Base-by-base conservation (phyloP, 2,797 vertebrate genomes). In the Antennarius maculatus region DNA sequence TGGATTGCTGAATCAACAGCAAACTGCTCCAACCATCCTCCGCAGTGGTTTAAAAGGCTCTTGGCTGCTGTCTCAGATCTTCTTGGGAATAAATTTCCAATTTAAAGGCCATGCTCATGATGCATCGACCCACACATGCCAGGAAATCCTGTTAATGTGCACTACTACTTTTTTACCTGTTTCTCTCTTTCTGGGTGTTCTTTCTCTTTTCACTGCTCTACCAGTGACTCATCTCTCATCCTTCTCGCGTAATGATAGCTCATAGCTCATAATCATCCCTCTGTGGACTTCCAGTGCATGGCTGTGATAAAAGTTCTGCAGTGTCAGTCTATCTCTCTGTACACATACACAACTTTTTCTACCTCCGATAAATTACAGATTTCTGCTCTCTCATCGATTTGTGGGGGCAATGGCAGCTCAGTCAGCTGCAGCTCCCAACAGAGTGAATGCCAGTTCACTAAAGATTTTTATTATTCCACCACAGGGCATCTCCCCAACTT, bases 1-100 rank as follows among this genome's bases (percentile, higher is more conserved):
- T 16, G 71, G 43, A 66, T 59, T 89, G 91, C 92, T 93, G 92
- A 94, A 80, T 93, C 88, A 81, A 84, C 90, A 86, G 68, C 74
- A 85, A 65, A 62, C 48, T 37, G 54, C 68, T 83, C 81, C 76
- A 85, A 70, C 18, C 77, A 51, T 15, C 61, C 53, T 68, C 64
- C 52, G 53, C 69, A 15, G 65, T 45, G 74, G 65, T 62, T 69
- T 54, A 69, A 77, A 77, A 65, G 45, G 49, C 66, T 77, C 53
- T 77, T 34, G 46, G 34, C 74, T 89, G 90, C 89, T 88, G 85
- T 43, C 83, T 83, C 80, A 80, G 61, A 72, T 89, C 90, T 90
- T 90, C 66, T 41, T 63, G 89, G 83, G 87, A 85, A 88, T 81
- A 71, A 43, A 77, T 80, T 67, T 71, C 62, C 66, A 68, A 57